Conservation (phyloP, 2,888 invertebrate genomes). For the Malacosoma neustria region DNA sequence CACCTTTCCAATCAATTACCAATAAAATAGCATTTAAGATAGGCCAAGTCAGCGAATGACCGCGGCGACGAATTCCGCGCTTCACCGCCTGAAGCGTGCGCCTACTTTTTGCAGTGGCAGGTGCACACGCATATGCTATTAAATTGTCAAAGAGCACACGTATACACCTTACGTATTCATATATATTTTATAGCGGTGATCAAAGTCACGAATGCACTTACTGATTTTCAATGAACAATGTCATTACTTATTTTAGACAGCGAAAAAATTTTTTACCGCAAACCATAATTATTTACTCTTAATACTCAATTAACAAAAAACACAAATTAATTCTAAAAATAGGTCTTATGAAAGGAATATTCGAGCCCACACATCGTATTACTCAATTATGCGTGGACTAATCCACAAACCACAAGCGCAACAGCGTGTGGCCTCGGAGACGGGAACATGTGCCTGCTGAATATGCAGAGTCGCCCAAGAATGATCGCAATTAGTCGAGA, state of each 20-base stretch:
- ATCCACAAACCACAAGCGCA: slow-evolving; percentile 61
- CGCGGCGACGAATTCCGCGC: slow-evolving; percentile 68
- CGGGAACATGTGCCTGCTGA: slow-evolving; percentile 52
- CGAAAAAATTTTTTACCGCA: no score
- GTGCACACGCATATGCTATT: slow-evolving; percentile 70
- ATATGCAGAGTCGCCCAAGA: slow-evolving; percentile 39
- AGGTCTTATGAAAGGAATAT: no score
- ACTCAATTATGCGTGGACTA: slow-evolving; percentile 38
- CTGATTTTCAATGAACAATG: no score
- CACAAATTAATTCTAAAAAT: no score
- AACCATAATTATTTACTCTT: no score
- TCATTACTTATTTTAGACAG: no score
- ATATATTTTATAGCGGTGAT: background rate
- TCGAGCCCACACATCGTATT: slow-evolving; percentile 18
- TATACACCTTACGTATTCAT: slow-evolving; percentile 24
- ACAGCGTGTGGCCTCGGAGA: slow-evolving; percentile 45
- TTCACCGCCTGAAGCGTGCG: slow-evolving; percentile 65
- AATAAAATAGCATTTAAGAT: slow-evolving; percentile 68
- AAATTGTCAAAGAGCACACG: slow-evolving; percentile 70
- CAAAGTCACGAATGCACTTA: background rate
- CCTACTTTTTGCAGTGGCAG: slow-evolving; percentile 70
- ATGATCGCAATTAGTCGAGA: slow-evolving; percentile 45
- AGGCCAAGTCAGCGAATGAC: slow-evolving; percentile 42
- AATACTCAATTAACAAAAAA: no score
- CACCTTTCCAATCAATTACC: slow-evolving; percentile 72